These are phyloP conservation scores for Pollenia angustigena DNA, from an alignment of 2,888 invertebrate species.

Conservation along the genomic window DNA sequence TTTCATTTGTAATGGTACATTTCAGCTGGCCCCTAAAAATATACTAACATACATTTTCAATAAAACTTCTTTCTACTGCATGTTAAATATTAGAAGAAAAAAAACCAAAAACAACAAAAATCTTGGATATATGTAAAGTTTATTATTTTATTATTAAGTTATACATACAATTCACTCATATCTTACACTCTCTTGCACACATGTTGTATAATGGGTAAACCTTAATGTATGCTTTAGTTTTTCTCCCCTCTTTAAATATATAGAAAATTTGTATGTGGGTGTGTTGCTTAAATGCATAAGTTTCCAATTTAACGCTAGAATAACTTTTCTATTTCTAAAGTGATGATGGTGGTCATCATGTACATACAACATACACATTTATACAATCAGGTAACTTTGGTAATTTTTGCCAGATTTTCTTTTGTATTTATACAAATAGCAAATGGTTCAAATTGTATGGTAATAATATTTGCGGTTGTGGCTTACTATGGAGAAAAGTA, in stretches of 20 bases:
- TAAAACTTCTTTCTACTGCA: background rate
- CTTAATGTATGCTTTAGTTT: conserved; percentile 20
- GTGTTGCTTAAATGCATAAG: conserved; percentile 66
- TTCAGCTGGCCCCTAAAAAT: conserved; percentile 34
- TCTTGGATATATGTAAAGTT: conserved; percentile 40
- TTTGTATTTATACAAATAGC: conserved; percentile 37
- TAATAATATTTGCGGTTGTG: conserved; percentile 53
- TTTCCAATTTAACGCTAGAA: conserved; percentile 83
- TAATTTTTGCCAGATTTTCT: conserved; percentile 36
- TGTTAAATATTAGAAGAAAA: conserved; percentile 19
- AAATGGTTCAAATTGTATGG: conserved; percentile 35
- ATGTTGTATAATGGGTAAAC: background rate
- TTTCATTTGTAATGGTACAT: conserved; percentile 56
- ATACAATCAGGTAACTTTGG: conserved; percentile 27
- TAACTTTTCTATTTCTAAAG: conserved; percentile 79
- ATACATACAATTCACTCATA: conserved; percentile 4
- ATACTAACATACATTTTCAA: background rate
- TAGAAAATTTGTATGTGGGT: conserved; percentile 2
- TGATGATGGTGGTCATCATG: conserved; percentile 50
- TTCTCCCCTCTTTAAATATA: background rate
- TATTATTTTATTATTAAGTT: conserved; percentile 60
- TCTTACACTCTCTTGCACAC: background rate
- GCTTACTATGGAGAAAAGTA: background rate
- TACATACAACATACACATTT: background rate
- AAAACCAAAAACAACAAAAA: background rate